Evolutionary conservation across 2,113 vertebrate species (phyloP).

Genomic region (Vombatus ursinus): DNA sequence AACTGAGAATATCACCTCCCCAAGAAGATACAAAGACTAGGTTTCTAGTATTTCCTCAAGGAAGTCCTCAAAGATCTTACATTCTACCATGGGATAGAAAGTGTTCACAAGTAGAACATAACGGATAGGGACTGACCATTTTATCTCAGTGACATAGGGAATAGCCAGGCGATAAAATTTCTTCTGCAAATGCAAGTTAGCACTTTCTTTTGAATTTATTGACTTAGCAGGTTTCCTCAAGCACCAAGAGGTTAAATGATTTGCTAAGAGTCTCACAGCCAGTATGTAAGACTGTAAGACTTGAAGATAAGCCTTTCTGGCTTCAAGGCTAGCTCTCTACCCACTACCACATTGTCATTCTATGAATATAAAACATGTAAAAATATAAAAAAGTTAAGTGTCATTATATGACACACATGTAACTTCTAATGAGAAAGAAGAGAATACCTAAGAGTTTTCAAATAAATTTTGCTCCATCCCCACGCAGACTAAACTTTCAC

Average conservation of each 20-base stretch:
- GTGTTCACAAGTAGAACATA: not conserved
- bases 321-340: not conserved
- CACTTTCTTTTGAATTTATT: not conserved
- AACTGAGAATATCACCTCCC: not conserved
- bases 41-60: not conserved
- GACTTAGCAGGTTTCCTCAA: not conserved
- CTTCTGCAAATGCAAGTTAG: not conserved
- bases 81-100: not conserved
- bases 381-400: not conserved
- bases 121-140: not conserved
- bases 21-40: not conserved
- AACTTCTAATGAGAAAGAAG: not conserved
- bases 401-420: constrained; percentile 24
- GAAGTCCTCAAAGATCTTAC: not conserved
- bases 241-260: not conserved
- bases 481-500: not conserved
- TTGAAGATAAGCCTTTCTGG: no score
- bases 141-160: not conserved
- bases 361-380: not conserved
- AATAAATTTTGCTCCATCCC: not conserved
- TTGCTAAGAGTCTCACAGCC: not conserved
- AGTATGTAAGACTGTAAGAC: not conserved
- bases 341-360: not conserved
- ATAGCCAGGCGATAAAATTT: not conserved
- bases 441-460: constrained; percentile 24